phyloP scores from a whole-genome alignment of 1,140 invertebrate species.

The Atta cephalotes region DNA sequence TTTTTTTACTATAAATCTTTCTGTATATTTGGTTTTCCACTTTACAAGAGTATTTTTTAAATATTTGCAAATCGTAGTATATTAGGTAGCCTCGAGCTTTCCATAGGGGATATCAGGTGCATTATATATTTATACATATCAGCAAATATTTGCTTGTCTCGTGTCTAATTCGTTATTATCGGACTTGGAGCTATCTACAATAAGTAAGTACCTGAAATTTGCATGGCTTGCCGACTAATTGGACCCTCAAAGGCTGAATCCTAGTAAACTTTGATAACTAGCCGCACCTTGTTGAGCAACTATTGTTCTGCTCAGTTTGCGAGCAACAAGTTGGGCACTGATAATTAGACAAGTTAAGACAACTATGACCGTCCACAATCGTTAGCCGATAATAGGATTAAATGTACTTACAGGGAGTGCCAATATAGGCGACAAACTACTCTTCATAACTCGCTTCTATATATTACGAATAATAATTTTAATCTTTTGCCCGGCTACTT shows the following conservation, averaged over 20 bases:
- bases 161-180: constrained; percentile 43
- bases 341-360: constrained; percentile 79
- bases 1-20: background rate
- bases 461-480: constrained; percentile 49
- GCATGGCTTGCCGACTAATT: constrained; percentile 73
- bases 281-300: constrained; percentile 79
- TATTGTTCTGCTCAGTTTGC: constrained; percentile 78
- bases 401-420: constrained; percentile 45
- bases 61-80: background rate
- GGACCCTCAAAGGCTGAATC: constrained; percentile 75
- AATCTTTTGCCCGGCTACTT: constrained; percentile 10
- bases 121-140: background rate
- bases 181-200: constrained; percentile 36
- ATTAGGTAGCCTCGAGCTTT: background rate
- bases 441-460: background rate
- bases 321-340: constrained; percentile 76
- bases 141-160: constrained; percentile 24
- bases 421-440: constrained; percentile 63
- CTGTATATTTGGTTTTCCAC: background rate
- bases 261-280: constrained; percentile 72
- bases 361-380: constrained; percentile 59
- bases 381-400: constrained; percentile 43
- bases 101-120: background rate
- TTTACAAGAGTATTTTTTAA: background rate
- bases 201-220: constrained; percentile 53